Base-by-base conservation (phyloP, 2,888 invertebrate genomes). In the Rambutsinella grinnellia region DNA sequence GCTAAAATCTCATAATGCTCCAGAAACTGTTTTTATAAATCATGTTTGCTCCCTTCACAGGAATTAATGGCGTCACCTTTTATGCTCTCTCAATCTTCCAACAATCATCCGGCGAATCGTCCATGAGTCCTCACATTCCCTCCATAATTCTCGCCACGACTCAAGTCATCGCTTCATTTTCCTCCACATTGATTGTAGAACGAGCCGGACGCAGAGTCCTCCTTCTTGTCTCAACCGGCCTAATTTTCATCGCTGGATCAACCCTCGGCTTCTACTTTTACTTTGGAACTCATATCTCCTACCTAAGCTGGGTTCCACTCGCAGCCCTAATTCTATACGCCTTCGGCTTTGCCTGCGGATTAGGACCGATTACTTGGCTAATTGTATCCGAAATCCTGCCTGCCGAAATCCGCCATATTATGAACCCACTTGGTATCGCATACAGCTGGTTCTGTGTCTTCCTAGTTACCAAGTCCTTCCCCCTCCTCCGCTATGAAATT, bases 401-500 rank as follows among this genome's bases (percentile, higher is more conserved):
- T 2, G 47, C 46, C 15, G 78, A 75, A 46, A 77, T 74, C 2
- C 72, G 81, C 10, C 71, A 81, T 44, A 60, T 70, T 6, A 71
- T 79, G 69, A 81, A 81, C 61, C 81, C 81, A 1, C 36, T 76
- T 44, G 70, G 74, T 13, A 83, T 83, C 46, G 83, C 79, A 3
- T 81, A 80, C 67, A 79, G 79, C 51, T 83, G 83, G 83, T 79
- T 83, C 47, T 83, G 81, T 60, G 79, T 81, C 0, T 83, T 81
- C 53, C 10, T 81, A 1, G 79, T 83, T 0, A 81, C 83, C 1
- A 79, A 76, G 19, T 81, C 83, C 6, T 83, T 83, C 54, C 81
- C 81, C 1, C 13, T 78, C 6, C 61, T 83, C 8, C 56, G 72
- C 36, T 54, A 78, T 3, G 74, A 79, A 17, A 81, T 83, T 21